Conservation (phyloP, 1,140 invertebrate genomes). For the Linepithema humile region DNA sequence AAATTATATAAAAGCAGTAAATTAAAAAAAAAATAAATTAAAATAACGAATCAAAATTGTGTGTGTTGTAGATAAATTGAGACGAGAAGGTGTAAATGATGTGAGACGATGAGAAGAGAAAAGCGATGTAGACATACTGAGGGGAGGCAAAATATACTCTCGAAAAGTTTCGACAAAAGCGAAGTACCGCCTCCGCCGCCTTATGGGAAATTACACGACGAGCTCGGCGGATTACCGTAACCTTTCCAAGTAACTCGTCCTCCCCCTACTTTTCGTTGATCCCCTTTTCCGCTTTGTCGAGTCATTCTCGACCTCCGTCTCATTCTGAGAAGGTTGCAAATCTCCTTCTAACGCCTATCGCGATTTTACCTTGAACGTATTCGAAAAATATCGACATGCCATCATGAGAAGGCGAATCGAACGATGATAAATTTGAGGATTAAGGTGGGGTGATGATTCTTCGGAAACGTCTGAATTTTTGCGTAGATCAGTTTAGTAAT, state of each 20-base stretch:
- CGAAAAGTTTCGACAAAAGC: slow-evolving; percentile 62
- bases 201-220: slow-evolving; percentile 79
- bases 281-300: slow-evolving; percentile 25
- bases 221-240: slow-evolving; percentile 72
- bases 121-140: neutral
- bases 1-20: neutral
- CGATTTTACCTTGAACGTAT: slow-evolving; percentile 58
- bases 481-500: neutral
- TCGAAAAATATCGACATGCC: slow-evolving; percentile 60
- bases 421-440: slow-evolving; percentile 67
- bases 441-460: slow-evolving; percentile 21
- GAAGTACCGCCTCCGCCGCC: slow-evolving; percentile 58
- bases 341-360: slow-evolving; percentile 53
- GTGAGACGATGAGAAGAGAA: neutral
- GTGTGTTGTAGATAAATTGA: neutral
- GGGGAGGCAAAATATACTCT: slow-evolving; percentile 14
- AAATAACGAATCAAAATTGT: neutral
- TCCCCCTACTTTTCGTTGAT: neutral
- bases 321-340: slow-evolving; percentile 16
- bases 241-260: slow-evolving; percentile 46
- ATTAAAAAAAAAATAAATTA: neutral
- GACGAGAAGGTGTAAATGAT: slow-evolving; percentile 25
- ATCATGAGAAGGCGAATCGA: slow-evolving; percentile 1
- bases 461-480: neutral
- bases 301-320: slow-evolving; percentile 36